Conservation (phyloP, 1,140 invertebrate genomes). For the Ectropis grisescens region DNA sequence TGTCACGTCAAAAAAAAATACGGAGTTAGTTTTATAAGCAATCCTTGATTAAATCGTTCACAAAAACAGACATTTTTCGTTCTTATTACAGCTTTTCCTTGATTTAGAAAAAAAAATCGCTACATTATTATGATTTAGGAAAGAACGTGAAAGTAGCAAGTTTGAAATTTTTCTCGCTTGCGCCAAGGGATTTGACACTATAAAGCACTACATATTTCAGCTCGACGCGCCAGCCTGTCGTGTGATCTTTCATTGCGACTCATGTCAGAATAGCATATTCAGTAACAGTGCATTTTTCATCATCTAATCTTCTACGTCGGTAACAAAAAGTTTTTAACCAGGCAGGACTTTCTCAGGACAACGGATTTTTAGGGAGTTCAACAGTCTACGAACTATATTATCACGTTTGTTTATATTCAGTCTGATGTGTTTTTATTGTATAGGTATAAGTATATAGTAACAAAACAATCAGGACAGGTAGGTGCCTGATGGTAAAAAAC, state of each 20-base stretch:
- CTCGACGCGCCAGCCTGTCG: neutral
- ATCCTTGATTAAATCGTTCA: no score
- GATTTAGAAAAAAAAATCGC: no score
- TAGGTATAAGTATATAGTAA: neutral
- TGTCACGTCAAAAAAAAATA: no score
- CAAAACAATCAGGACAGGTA: neutral
- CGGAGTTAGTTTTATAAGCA: no score
- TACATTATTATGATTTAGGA: no score
- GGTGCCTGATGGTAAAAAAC: neutral
- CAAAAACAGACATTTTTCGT: no score
- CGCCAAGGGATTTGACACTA: conserved; percentile 11
- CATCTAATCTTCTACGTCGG: conserved; percentile 30
- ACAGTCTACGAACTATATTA: neutral
- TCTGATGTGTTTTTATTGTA: neutral
- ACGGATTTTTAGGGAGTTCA: conserved; percentile 4
- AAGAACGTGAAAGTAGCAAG: no score
- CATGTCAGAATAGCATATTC: conserved; percentile 32
- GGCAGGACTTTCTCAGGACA: no score
- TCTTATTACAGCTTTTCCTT: no score
- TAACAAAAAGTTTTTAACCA: conserved; percentile 27
- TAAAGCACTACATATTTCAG: conserved; percentile 22
- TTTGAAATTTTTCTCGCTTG: no score
- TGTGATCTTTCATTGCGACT: conserved; percentile 20
- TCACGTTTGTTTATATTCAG: neutral
- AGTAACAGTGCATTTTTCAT: conserved; percentile 41